Base-by-base conservation (phyloP, 2,113 vertebrate genomes). In the Romanogobio albipinnatus region DNA sequence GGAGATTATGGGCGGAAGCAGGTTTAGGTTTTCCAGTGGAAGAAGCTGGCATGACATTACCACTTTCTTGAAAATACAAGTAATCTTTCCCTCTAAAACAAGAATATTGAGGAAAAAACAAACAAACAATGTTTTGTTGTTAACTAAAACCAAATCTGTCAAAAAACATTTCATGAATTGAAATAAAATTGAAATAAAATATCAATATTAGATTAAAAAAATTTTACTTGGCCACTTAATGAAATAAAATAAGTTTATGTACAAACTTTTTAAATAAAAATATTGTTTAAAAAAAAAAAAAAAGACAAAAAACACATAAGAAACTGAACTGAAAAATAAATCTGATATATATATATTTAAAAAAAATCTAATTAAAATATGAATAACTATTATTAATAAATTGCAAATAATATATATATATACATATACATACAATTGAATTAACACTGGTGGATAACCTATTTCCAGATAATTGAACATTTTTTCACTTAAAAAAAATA, bases 41-140 rank as follows among this genome's bases (percentile, higher is more conserved):
- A 43, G 29, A n/a, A 22, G 7, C 22, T 71, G 51, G 33, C 19
- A 73, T 1, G 24, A 88, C 85, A 77, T 93, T 88, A 81, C 87
- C 84, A 83, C 89, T 90, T 81, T 94, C 94, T 84, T 93, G 90
- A 89, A 94, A 95, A 89, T 95, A 95, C 19, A 96, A 89, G 86
- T 83, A 92, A 83, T 97, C 96, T 90, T 94, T 95, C 53, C 92
- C 95, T 87, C 97, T 97, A 74, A 86, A 33, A 83, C 1, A 88
- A 26, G 11, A 82, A 75, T 2, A 11, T 29, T 75, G 8, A 22
- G 71, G 71, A 73, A 76, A 19, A 51, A 5, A 39, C 5, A 24
- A 68, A 17, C 0, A 6, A 61, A 39, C 13, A 74, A 36, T 22
- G 9, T 26, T 58, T 59, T 22, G 11, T 2, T 58, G 24, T 19